phyloP scores from a whole-genome alignment of 2,113 vertebrate species.

The Cephalopholis sonnerati region DNA sequence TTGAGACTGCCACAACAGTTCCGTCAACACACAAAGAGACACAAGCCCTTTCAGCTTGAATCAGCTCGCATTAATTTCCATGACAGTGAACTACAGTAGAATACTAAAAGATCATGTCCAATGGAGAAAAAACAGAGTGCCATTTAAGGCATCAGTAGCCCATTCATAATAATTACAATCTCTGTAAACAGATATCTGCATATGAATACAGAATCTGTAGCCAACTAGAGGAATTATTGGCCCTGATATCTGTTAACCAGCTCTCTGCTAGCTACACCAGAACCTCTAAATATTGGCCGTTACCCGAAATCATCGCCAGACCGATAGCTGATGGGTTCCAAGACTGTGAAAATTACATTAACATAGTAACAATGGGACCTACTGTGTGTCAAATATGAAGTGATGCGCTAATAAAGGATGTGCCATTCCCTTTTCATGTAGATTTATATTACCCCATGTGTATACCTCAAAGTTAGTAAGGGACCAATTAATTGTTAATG shows the following conservation, averaged over 20 bases:
- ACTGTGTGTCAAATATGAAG: neutral
- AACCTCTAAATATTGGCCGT: too few species aligned
- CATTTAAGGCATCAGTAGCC: neutral
- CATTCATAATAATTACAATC: neutral
- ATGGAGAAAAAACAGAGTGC: neutral
- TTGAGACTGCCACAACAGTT: conserved; percentile 14
- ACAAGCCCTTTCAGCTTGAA: conserved; percentile 9
- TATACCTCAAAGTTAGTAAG: neutral
- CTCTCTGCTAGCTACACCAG: too few species aligned
- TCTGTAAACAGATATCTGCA: too few species aligned
- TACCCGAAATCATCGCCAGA: too few species aligned
- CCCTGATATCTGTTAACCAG: too few species aligned
- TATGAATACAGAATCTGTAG: too few species aligned
- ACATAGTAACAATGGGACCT: neutral
- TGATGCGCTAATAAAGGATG: neutral
- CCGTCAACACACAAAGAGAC: conserved; percentile 18
- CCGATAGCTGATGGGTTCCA: too few species aligned
- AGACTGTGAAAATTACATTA: neutral
- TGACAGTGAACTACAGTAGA: conserved; percentile 5
- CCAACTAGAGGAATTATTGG: too few species aligned
- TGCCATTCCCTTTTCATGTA: conserved; percentile 10
- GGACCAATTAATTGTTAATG: conserved; percentile 36
- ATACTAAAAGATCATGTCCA: neutral
- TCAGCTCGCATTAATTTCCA: conserved; percentile 11
- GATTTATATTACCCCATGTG: neutral